Conservation (phyloP, 2,888 invertebrate genomes). For the Oxytorus armatus region DNA sequence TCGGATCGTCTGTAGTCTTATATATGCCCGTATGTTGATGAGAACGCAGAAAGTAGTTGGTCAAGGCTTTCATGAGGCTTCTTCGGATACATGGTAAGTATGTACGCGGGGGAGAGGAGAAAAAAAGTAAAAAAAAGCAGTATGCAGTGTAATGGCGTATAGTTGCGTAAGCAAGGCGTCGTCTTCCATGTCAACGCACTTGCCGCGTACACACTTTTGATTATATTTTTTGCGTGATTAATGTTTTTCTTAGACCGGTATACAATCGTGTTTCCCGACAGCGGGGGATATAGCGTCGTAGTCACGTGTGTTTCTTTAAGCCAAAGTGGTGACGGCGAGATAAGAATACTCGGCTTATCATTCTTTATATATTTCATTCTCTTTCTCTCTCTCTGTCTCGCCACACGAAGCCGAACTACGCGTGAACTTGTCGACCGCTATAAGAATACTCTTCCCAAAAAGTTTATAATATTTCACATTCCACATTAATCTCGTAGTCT, state of each 20-base stretch:
- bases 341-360: slow-evolving; percentile 35
- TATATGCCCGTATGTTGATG: not conserved
- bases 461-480: no score
- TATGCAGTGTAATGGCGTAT: slow-evolving; percentile 17
- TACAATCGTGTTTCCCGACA: not conserved
- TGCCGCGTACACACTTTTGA: not conserved
- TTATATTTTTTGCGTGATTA: no score
- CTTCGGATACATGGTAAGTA: slow-evolving; percentile 10
- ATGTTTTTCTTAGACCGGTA: no score
- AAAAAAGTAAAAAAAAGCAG: slow-evolving; percentile 17
- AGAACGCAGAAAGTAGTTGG: slow-evolving; percentile 51
- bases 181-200: slow-evolving; percentile 21
- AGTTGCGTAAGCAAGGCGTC: slow-evolving; percentile 51
- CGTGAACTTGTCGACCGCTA: not conserved
- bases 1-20: not conserved
- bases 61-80: slow-evolving; percentile 59
- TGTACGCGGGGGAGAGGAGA: slow-evolving; percentile 24
- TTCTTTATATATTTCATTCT: not conserved
- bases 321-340: slow-evolving; percentile 34
- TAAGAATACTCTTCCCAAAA: not conserved
- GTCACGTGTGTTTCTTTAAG: slow-evolving; percentile 1
- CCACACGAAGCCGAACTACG: not conserved
- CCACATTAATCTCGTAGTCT: not conserved
- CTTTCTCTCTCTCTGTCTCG: slow-evolving; percentile 7
- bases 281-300: not conserved